Base-by-base conservation (phyloP, 2,888 invertebrate genomes). In the Netelia virgata region DNA sequence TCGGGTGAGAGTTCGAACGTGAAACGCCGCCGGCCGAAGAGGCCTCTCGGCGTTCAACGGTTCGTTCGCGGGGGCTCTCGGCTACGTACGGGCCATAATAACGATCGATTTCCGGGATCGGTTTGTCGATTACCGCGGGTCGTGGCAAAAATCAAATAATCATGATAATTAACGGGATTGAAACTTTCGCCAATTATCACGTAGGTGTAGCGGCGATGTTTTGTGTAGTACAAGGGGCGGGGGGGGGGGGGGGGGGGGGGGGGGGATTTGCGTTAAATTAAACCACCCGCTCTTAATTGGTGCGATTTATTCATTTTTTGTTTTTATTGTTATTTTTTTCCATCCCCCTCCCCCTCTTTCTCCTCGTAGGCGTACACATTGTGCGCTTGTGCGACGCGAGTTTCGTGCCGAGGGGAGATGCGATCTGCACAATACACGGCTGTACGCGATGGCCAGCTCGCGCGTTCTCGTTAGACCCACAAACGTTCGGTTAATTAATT, bases 131-230 rank as follows among this genome's bases (percentile, higher is more conserved):
- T 84, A 82, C 77, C 36, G 64, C 63, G 74, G 63, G 70, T 75
- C 78, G 84, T 69, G 70, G 57, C 55, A 50, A 55, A 55, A 50
- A 50, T 72, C 63, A 55, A 69, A 63, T 63, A 69, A 61, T 43
- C 70, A 41, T 16, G n/a, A 76, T 74, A 79, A 72, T 73, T 80
- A 80, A 84, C 84, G 82, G 77, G 78, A 84, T 82, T 84, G 81
- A 84, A 82, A 81, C 82, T 84, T 82, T 84, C 84, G 84, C 84
- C 84, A 84, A 84, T 84, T 84, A 84, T 78, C 82, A 82, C 77
- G 82, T 78, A 70, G 77, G 61, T 81, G 59, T 64, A 77, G 74
- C 74, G 72, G 64, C 50, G 57, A 23, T 74, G 63, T 69, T 61
- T 47, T 76, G 64, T 76, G 72, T 14, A n/a, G 14, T 77, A 28